phyloP scores from a whole-genome alignment of 2,888 invertebrate species.

The Drosophila mercatorum region DNA sequence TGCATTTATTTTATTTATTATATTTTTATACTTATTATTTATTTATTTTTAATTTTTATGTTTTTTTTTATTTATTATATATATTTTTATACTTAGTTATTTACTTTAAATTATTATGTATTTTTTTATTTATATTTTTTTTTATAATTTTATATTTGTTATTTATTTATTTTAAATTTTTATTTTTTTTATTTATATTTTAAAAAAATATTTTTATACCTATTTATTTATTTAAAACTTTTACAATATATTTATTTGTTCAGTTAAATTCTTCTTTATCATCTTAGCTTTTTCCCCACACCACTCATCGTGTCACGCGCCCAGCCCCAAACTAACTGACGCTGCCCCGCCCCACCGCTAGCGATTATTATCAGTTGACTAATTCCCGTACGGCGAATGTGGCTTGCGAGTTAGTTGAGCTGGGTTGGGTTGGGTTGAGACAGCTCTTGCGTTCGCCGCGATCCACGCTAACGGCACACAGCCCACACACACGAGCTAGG shows the following conservation, averaged over 20 bases:
- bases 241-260: neutral
- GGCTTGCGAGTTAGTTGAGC: conserved; percentile 32
- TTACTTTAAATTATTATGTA: neutral
- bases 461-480: conserved; percentile 42
- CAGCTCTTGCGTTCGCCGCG: conserved; percentile 6
- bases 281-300: neutral
- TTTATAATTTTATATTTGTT: too few species aligned
- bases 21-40: neutral
- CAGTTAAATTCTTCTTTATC: neutral
- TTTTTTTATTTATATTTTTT: neutral
- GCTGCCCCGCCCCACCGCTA: conserved; percentile 7
- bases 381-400: conserved; percentile 15
- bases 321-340: conserved; percentile 4
- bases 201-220: neutral
- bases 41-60: neutral
- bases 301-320: conserved; percentile 10
- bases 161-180: neutral
- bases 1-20: neutral
- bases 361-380: conserved; percentile 22
- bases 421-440: conserved; percentile 17
- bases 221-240: too few species aligned
- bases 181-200: neutral
- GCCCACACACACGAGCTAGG: conserved; percentile 34
- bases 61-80: neutral
- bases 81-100: too few species aligned